A percentile compares a stretch with the other conserved stretches of the same genome.
phyloP scores from a whole-genome alignment of 2,797 vertebrate species.

The Aeoliscus strigatus region DNA sequence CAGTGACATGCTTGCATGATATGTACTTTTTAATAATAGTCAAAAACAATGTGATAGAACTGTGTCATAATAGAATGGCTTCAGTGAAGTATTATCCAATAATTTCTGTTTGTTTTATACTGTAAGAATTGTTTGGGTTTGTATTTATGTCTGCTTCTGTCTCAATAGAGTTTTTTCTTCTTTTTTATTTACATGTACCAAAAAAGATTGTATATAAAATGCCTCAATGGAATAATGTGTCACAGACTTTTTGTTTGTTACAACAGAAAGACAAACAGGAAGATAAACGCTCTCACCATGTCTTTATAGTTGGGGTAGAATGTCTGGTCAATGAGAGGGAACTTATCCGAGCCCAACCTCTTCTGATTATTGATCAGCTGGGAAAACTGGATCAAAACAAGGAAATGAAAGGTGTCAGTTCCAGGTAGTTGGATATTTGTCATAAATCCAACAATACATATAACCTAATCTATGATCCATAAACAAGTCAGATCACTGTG shows the following conservation, averaged over 20 bases:
- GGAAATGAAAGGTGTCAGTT: conserved; percentile 1
- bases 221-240: conserved; percentile 47
- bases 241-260: conserved; percentile 22
- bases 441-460: too few relatives aligned
- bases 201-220: conserved; percentile 71
- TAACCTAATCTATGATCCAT: too few relatives aligned
- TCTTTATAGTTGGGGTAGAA: conserved; percentile 99
- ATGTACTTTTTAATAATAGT: conserved; percentile 8
- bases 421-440: too few relatives aligned
- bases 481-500: too few relatives aligned
- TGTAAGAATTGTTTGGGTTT: conserved; percentile 66
- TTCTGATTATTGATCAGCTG: conserved; percentile 91
- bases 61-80: conserved; percentile 41
- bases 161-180: conserved; percentile 68
- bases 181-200: conserved; percentile 66
- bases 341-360: conserved; percentile 87
- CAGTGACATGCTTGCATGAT: conserved; percentile 3
- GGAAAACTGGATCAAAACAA: conserved; percentile 80
- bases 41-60: conserved; percentile 14
- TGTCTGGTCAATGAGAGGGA: conserved; percentile 93
- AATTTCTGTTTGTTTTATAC: conserved; percentile 66
- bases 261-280: not conserved
- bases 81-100: conserved; percentile 43
- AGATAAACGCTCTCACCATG: conserved; percentile 82
- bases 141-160: conserved; percentile 75